Base-by-base conservation (phyloP, 1,140 invertebrate species). In the Aphelenchoides fujianensis region DNA sequence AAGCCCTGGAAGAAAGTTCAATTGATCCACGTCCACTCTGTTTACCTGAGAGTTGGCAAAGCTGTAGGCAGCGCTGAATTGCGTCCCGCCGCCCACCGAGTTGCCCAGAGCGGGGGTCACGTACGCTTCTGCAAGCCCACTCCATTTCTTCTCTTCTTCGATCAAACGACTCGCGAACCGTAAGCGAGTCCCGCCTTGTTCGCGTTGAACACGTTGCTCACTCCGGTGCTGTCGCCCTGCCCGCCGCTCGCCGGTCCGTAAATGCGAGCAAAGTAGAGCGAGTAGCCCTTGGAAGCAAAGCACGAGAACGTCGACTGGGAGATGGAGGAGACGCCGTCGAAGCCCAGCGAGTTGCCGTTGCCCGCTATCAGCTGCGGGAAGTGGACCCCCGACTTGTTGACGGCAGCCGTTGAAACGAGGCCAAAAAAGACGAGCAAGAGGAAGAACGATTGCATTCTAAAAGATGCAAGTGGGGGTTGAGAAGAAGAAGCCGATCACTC, bases 1-100 rank as follows among this genome's bases (percentile, higher is more conserved):
- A 59, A 32, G 12, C 55, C 55, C 34, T 59, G 55, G 5, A 27
- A n/a, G n/a, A n/a, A n/a, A n/a, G n/a, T n/a, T n/a, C n/a, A n/a
- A n/a, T n/a, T n/a, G n/a, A n/a, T n/a, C n/a, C n/a, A n/a, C n/a
- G n/a, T n/a, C n/a, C n/a, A n/a, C n/a, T n/a, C n/a, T n/a, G n/a
- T n/a, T n/a, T n/a, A n/a, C n/a, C n/a, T n/a, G n/a, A n/a, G n/a
- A 16, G 19, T 16, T 59, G 19, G 55, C 55, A 23, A 30, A 59
- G 55, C 34, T 59, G 19, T 59, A 59, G 23, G 5, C 55, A 30
- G 28, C 55, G 55, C 5, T 59, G 19, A 59, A 59, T 59, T 59
- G 55, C 28, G 55, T 7, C 34, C 5, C 55, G 12, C 55, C 55
- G 7, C 27, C 7, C 34, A 30, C 34, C 5, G 19, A 5, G 19